phyloP scores from a whole-genome alignment of 2,888 invertebrate genomes.

The Athalia rosae region DNA sequence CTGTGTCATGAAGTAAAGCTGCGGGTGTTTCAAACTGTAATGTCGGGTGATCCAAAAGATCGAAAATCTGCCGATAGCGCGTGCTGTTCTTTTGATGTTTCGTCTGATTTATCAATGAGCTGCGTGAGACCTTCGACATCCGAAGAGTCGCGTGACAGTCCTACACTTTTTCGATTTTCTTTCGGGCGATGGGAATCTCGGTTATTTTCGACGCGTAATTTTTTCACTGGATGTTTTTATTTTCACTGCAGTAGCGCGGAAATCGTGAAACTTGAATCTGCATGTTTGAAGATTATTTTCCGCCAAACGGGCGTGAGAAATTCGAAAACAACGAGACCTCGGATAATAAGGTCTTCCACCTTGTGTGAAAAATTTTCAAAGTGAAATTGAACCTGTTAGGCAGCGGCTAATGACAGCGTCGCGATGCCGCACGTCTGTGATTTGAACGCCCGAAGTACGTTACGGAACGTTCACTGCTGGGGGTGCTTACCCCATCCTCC shows the following conservation, averaged over 20 bases:
- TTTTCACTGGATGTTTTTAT: neutral
- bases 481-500: conserved; percentile 49
- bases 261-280: neutral
- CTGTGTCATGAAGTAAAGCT: too few species aligned
- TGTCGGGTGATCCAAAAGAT: too few species aligned
- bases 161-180: too few species aligned
- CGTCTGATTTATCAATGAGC: too few species aligned
- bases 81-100: too few species aligned
- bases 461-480: conserved; percentile 30
- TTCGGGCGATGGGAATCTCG: too few species aligned
- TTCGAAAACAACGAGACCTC: neutral
- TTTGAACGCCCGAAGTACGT: conserved; percentile 69
- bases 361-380: neutral
- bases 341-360: too few species aligned
- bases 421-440: conserved; percentile 64
- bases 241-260: neutral
- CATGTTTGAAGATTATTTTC: neutral
- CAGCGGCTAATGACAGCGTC: conserved; percentile 48
- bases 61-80: too few species aligned
- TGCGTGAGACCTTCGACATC: too few species aligned
- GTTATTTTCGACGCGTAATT: too few species aligned
- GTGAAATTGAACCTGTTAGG: conserved; percentile 3
- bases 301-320: neutral
- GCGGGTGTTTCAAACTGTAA: too few species aligned
- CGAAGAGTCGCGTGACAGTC: too few species aligned